A percentile compares a stretch with the other conserved stretches of the same genome.
phyloP scores from a whole-genome alignment of 64 coral and sea anemone species.

The Stylophora pistillata region DNA sequence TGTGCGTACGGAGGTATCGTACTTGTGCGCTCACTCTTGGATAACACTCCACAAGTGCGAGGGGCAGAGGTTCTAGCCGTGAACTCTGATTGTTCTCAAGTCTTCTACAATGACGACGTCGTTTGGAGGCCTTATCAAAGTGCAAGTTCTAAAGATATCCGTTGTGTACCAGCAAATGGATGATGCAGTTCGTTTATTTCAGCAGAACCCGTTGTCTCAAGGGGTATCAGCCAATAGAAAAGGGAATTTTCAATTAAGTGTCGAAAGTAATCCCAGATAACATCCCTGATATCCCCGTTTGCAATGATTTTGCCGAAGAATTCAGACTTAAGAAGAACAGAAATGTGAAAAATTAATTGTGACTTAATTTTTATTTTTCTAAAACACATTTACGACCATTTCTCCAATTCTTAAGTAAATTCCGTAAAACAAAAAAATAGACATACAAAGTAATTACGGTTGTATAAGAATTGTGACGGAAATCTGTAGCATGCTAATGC shows the following conservation, averaged over 20 bases:
- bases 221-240: neutral
- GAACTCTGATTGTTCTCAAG: slow-evolving; percentile 15
- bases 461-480: too few species aligned
- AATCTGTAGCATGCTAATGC: too few species aligned
- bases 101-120: neutral
- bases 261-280: neutral
- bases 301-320: neutral
- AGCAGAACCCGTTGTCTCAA: too few species aligned
- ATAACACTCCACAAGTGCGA: slow-evolving; percentile 25
- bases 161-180: neutral
- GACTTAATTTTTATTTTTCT: too few species aligned
- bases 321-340: too few species aligned
- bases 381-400: too few species aligned
- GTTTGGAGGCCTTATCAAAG: neutral
- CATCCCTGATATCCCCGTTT: neutral
- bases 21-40: slow-evolving; percentile 12
- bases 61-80: slow-evolving; percentile 45
- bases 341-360: too few species aligned
- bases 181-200: too few species aligned
- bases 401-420: too few species aligned
- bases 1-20: slow-evolving; percentile 70
- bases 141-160: slow-evolving; percentile 1
- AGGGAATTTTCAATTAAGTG: neutral
- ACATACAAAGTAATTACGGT: too few species aligned
- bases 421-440: too few species aligned